Evolutionary conservation across 1,140 invertebrate genomes (phyloP).

Genomic region (Cydia strobilella): DNA sequence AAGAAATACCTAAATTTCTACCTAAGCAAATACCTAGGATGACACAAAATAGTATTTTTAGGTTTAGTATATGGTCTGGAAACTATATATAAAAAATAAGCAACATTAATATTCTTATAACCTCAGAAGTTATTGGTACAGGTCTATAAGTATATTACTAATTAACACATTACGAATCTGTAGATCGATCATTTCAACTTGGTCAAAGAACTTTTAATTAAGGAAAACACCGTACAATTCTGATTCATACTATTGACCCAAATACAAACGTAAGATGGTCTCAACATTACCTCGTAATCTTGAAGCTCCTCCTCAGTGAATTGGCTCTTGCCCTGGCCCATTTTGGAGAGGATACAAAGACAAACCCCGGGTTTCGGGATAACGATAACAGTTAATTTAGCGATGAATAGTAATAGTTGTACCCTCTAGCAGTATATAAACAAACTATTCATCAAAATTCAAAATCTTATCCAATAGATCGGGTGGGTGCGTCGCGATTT

Average conservation of each 20-base stretch:
- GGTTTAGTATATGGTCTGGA: too few species aligned
- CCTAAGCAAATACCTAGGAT: too few species aligned
- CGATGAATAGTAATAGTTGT: not conserved
- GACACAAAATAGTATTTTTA: too few species aligned
- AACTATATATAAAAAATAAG: too few species aligned
- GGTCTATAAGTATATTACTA: too few species aligned
- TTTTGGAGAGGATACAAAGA: slow-evolving; percentile 50
- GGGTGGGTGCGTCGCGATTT: too few species aligned
- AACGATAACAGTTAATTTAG: not conserved
- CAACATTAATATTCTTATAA: too few species aligned
- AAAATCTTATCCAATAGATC: too few species aligned
- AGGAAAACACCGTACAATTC: not conserved
- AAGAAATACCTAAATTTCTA: too few species aligned
- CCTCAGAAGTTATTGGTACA: too few species aligned
- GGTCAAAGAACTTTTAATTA: slow-evolving; percentile 5
- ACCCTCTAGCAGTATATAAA: not conserved
- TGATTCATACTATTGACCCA: slow-evolving; percentile 16
- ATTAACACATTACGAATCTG: not conserved
- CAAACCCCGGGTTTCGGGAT: not conserved
- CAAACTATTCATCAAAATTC: not conserved
- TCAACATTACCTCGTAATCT: slow-evolving; percentile 88
- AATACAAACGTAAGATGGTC: slow-evolving; percentile 28
- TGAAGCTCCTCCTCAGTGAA: slow-evolving; percentile 93
- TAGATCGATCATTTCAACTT: not conserved
- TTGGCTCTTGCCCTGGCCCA: slow-evolving; percentile 90